Evolutionary conservation across 2,113 vertebrate species (phyloP), one percentile per base, ranked within the genome.

Genomic region (Rhipidura dahli): DNA sequence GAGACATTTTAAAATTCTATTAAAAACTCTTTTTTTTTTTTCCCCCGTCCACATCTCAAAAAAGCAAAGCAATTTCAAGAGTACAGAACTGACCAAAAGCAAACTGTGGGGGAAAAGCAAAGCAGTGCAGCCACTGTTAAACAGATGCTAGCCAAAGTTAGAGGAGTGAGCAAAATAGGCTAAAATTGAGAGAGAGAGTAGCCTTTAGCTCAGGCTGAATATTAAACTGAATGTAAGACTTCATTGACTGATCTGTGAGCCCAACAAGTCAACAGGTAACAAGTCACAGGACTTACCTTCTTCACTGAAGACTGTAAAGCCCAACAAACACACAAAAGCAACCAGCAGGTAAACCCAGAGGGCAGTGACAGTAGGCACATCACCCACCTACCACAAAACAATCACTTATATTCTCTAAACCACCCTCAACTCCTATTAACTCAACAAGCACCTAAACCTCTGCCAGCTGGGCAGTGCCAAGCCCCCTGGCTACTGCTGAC

Each of bases 1-100:
- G 49, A 92, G 42, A 68, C 78, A 16, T 50, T 95, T 89, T 64
- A 63, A 88, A 93, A 78, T 78, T 69, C 56, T 81, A 75, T 83
- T 92, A 68, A 93, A 83, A 86, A 4, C 40, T n/a, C 30, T 51
- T 9, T 1, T 44, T 87, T 84, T 6, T 69, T 88, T 78, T 54
- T 2, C n/a, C n/a, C 39, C 49, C 70, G 30, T 73, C 42, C 24
- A 33, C 26, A 75, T 54, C n/a, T 63, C 64, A 86, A 64, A 94
- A 80, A 82, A 69, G 17, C 22, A 82, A 79, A 83, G 17, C 44
- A 63, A 66, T 68, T 92, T 82, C 56, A 92, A 75, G 35, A 40
- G 80, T 82, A 82, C 11, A 86, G 42, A 82, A 33, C 31, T 75
- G 47, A 72, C 39, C 30, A 51, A 89, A 37, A 87, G 37, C 61